A percentile compares a stretch with the other conserved stretches of the same genome.
Conservation (phyloP, 2,888 invertebrate genomes). For the Cotesia congregata region DNA sequence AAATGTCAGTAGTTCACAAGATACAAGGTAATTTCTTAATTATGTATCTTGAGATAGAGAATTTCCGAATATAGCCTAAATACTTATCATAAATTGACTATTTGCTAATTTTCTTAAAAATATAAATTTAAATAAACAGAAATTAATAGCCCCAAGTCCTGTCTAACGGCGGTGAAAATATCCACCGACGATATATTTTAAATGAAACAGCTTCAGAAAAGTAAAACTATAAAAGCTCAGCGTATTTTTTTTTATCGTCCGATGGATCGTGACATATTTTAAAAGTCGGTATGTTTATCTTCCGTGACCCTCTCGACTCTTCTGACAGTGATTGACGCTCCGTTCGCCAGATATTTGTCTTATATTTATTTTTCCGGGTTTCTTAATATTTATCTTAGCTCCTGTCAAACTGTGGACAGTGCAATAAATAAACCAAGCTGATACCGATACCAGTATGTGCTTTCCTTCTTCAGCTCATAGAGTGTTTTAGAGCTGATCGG, state of each 20-base stretch:
- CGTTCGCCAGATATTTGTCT: background rate
- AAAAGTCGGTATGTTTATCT: background rate
- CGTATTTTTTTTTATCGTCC: background rate
- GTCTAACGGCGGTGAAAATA: too few relatives aligned
- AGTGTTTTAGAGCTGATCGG: background rate
- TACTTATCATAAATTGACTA: too few relatives aligned
- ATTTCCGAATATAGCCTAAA: too few relatives aligned
- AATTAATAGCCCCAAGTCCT: too few relatives aligned
- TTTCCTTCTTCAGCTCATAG: background rate
- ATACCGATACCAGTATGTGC: background rate
- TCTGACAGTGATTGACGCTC: background rate
- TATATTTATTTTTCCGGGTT: background rate
- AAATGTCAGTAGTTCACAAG: too few relatives aligned
- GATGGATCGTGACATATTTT: background rate
- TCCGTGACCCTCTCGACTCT: background rate
- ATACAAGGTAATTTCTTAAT: too few relatives aligned
- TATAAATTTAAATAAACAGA: too few relatives aligned
- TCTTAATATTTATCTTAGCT: constrained; percentile 1
- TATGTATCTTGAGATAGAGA: too few relatives aligned
- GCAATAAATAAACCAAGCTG: background rate
- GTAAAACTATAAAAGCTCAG: background rate
- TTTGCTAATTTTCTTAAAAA: too few relatives aligned
- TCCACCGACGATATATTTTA: background rate
- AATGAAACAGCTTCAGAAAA: background rate
- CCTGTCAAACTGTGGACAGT: constrained; percentile 1